Evolutionary conservation across 2,888 invertebrate genomes (phyloP).

Genomic region (Drosophila eohydei): DNA sequence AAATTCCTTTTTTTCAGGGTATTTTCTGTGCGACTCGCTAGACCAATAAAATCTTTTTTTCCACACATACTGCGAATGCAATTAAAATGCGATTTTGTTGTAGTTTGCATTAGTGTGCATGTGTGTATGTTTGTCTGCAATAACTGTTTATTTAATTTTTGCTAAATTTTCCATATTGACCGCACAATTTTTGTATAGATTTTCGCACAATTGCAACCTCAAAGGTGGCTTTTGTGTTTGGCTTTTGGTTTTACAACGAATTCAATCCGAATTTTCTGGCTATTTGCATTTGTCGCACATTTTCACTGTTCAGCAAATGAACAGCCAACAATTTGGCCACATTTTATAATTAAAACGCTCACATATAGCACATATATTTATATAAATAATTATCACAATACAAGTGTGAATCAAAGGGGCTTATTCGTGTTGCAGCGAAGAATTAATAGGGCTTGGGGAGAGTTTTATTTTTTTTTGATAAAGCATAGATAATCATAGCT

Average conservation of each 20-base stretch:
- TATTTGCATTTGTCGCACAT: constrained; percentile 56
- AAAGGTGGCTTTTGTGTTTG: constrained; percentile 78
- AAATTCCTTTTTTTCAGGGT: constrained; percentile 11
- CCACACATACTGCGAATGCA: constrained; percentile 50
- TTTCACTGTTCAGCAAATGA: constrained; percentile 23
- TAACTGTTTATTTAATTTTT: constrained; percentile 64
- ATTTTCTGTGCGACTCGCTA: constrained; percentile 13
- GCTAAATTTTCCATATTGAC: constrained; percentile 61
- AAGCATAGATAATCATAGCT: neutral
- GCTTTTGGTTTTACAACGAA: constrained; percentile 67
- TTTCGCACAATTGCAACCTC: constrained; percentile 62
- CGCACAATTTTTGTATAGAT: constrained; percentile 54
- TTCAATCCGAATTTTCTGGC: constrained; percentile 55
- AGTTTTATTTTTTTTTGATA: neutral
- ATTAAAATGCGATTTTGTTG: constrained; percentile 71
- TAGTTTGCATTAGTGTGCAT: constrained; percentile 3
- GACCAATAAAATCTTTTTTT: neutral
- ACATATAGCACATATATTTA: neutral
- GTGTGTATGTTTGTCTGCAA: constrained; percentile 29
- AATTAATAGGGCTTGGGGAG: neutral
- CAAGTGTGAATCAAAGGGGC: neutral
- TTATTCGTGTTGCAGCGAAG: neutral
- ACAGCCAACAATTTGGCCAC: constrained; percentile 61
- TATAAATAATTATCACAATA: constrained; percentile 10
- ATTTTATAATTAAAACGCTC: constrained; percentile 39